Base-by-base conservation (phyloP, 2,888 invertebrate species). In the Drosophila borborema region DNA sequence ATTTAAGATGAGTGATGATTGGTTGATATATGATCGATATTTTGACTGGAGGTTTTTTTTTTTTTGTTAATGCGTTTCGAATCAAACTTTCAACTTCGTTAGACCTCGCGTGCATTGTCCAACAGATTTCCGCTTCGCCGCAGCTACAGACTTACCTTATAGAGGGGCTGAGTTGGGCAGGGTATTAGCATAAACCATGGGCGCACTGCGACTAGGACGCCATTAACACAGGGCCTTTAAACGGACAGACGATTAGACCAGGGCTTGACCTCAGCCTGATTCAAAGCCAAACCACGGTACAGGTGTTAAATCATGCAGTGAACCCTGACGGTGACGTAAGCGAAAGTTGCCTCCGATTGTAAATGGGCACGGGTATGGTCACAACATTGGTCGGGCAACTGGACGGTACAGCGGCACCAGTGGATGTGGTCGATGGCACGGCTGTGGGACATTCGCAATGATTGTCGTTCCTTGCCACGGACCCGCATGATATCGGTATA, bases 61-160 rank as follows among this genome's bases (percentile, higher is more conserved):
- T 10, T n/a, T 0, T 51, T 31, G 0, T 53, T 34, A 10, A 18
- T 38, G 36, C 16, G 36, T 18, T 38, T 54, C 38, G 20, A 54
- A 38, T 38, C 34, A 16, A 54, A 38, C 1, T 18, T 51, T 14
- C 18, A 55, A 23, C 18, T 18, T 20, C 14, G 36, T 55, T 95
- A 96, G 86, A 95, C 92, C 92, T 97, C 96, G 89, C 97, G 95
- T 96, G 96, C 93, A 97, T 94, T 53, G 97, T 97, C 97, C 97
- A 97, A 82, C 96, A 95, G 85, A 96, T 95, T 93, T 97, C 97
- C 28, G 96, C 94, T 91, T 97, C 97, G 18, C 97, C 97, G 75
- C 96, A 96, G 92, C 96, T 96, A 87, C 96, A 95, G 74, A 96
- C 94, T n/a, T 53, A 97, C 95, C 91, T 95, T 95, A 92, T 97